Conservation (phyloP, 2,888 invertebrate genomes). For the Ectemnius continuus region DNA sequence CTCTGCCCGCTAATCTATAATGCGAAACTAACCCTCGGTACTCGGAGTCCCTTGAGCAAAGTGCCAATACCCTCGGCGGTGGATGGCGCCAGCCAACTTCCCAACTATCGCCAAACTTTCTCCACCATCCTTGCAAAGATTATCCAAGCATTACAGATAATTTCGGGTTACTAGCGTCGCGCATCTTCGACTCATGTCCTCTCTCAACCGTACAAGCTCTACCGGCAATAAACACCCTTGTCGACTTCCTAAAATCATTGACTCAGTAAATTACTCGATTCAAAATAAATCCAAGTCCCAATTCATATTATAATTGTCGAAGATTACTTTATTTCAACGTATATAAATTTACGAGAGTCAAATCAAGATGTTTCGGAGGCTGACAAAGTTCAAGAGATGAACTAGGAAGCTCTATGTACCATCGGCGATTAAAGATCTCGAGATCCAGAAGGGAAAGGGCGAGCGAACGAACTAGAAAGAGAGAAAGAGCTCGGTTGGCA, state of each 20-base stretch:
- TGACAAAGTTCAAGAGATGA: no score
- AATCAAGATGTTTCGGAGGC: no score
- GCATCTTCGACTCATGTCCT: slow-evolving; percentile 27
- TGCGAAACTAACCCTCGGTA: slow-evolving; percentile 32
- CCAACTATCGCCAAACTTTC: slow-evolving; percentile 47
- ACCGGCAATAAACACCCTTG: no score
- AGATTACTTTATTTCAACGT: no score
- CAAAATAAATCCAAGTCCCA: no score
- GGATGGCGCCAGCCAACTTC: slow-evolving; percentile 35
- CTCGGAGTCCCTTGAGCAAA: slow-evolving; percentile 30
- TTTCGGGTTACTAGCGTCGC: slow-evolving; percentile 44
- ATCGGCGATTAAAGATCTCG: slow-evolving; percentile 47
- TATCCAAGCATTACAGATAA: slow-evolving; percentile 51
- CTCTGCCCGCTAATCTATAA: slow-evolving; percentile 27
- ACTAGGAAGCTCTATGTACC: not conserved
- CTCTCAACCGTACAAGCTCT: not conserved
- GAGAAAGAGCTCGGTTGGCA: slow-evolving; percentile 54
- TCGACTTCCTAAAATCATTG: no score
- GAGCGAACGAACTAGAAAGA: slow-evolving; percentile 26
- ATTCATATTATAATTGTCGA: no score
- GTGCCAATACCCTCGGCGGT: slow-evolving; percentile 35
- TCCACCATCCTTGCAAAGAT: slow-evolving; percentile 42
- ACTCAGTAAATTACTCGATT: no score
- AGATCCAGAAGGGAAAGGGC: not conserved
- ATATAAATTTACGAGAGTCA: no score